These are phyloP conservation scores for Chironomus striatipennis DNA, from an alignment of 1,140 invertebrate genomes.

Conservation along the genomic window DNA sequence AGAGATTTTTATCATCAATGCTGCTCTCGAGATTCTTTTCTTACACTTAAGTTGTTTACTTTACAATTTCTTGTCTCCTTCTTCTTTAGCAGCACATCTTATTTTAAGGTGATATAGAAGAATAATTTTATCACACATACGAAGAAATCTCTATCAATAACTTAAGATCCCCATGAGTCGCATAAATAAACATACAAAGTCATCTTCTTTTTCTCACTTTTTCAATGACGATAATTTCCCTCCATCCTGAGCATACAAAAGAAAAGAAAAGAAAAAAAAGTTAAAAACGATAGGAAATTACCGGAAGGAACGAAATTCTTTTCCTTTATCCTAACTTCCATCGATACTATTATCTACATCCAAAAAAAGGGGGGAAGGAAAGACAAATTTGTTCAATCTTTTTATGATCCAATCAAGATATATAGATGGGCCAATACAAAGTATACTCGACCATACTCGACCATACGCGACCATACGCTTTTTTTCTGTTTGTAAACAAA, in stretches of 20 bases:
- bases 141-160: background rate
- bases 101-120: background rate
- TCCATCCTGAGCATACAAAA: background rate
- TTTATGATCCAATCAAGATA: slow-evolving; percentile 14
- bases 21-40: background rate
- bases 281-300: background rate
- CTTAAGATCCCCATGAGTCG: slow-evolving; percentile 6
- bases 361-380: no score
- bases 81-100: no score
- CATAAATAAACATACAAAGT: slow-evolving; percentile 8
- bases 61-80: background rate
- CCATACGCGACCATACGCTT: no score
- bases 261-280: background rate
- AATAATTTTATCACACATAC: background rate
- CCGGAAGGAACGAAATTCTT: background rate
- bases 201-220: background rate
- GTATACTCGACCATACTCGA: no score
- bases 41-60: slow-evolving; percentile 4
- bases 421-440: no score
- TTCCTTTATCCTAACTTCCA: background rate
- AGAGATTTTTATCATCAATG: slow-evolving; percentile 3
- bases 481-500: no score
- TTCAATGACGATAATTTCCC: background rate
- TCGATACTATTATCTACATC: no score
- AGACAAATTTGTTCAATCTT: background rate